These are phyloP conservation scores for Sitodiplosis mosellana DNA, from an alignment of 1,140 invertebrate genomes.

Conservation along the genomic window DNA sequence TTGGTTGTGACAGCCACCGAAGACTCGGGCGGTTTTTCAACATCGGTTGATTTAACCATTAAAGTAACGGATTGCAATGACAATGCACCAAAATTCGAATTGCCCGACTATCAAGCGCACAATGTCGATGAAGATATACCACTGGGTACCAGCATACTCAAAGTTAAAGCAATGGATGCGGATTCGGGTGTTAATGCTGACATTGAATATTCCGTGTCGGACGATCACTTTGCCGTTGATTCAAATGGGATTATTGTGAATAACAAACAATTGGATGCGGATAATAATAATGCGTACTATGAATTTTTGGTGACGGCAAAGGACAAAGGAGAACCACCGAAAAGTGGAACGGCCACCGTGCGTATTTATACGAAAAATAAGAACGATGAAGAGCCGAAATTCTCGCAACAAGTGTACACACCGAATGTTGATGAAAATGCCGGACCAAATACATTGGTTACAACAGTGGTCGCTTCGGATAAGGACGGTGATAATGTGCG, in stretches of 20 bases:
- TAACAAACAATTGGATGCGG: constrained; percentile 82
- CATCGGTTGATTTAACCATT: constrained; percentile 80
- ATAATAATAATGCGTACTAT: constrained; percentile 92
- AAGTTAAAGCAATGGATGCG: constrained; percentile 81
- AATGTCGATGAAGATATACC: constrained; percentile 89
- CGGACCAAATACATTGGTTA: constrained; percentile 80
- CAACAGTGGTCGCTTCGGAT: constrained; percentile 85
- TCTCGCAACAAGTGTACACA: constrained; percentile 89
- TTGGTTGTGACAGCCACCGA: constrained; percentile 84
- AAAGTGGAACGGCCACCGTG: constrained; percentile 80
- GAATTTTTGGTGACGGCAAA: constrained; percentile 83
- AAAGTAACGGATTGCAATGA: constrained; percentile 89
- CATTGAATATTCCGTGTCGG: constrained; percentile 78
- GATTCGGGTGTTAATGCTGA: constrained; percentile 86
- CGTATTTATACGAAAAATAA: constrained; percentile 90
- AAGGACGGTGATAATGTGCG: constrained; percentile 89
- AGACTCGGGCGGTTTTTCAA: constrained; percentile 89
- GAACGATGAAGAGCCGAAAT: constrained; percentile 91
- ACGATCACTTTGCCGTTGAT: constrained; percentile 86
- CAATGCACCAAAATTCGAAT: constrained; percentile 83
- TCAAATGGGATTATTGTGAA: constrained; percentile 80
- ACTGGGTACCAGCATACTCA: constrained; percentile 72
- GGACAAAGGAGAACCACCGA: constrained; percentile 81
- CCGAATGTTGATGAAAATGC: constrained; percentile 93
- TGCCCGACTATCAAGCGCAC: constrained; percentile 88